Conservation (phyloP, 2,888 invertebrate species). For the Syritta pipiens region DNA sequence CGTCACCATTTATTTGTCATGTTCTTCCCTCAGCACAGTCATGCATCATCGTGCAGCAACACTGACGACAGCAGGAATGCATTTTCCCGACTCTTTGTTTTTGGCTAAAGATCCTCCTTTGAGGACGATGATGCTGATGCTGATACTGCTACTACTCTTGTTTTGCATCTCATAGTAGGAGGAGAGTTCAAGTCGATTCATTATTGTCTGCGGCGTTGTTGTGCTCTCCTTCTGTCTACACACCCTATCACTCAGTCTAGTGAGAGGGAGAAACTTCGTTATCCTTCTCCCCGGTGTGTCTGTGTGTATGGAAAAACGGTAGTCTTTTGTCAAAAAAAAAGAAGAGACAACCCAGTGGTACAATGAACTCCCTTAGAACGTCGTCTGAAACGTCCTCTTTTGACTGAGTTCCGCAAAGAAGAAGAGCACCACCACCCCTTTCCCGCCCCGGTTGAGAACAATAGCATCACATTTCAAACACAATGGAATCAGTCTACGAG, state of each 20-base stretch:
- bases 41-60: slow-evolving; percentile 29
- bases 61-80: slow-evolving; percentile 9
- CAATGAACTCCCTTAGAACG: slow-evolving; percentile 55
- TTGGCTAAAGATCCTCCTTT: slow-evolving; percentile 36
- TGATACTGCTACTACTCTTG: no score
- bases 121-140: slow-evolving; percentile 19
- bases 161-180: slow-evolving; percentile 39
- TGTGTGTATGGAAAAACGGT: neutral
- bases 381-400: slow-evolving; percentile 50
- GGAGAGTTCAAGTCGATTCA: slow-evolving; percentile 54
- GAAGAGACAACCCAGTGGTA: slow-evolving; percentile 2
- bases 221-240: neutral
- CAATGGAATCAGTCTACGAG: no score
- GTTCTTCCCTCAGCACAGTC: slow-evolving; percentile 21
- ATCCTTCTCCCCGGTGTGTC: no score
- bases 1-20: slow-evolving; percentile 16
- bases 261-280: slow-evolving; percentile 58
- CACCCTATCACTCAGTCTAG: neutral
- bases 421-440: neutral
- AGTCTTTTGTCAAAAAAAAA: slow-evolving; percentile 42
- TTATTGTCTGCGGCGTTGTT: slow-evolving; percentile 58
- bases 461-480: no score
- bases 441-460: neutral
- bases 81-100: slow-evolving; percentile 38
- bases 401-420: slow-evolving; percentile 29